A percentile compares a stretch with the other conserved stretches of the same genome.
phyloP scores from a whole-genome alignment of 53 echinoderm and acorn worm species.

The Antedon mediterranea region DNA sequence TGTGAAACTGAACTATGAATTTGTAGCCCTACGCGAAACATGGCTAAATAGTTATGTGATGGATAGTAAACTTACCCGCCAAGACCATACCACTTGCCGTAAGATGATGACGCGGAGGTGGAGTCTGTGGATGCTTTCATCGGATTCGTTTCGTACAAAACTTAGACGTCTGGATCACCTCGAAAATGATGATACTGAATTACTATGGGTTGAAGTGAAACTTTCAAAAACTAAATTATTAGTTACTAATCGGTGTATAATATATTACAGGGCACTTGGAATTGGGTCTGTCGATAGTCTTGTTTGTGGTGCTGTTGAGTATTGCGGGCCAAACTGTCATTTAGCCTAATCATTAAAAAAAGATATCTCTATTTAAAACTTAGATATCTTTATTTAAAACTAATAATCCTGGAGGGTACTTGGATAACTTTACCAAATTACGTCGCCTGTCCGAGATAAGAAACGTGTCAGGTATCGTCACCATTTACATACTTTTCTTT shows the following conservation, averaged over 20 bases:
- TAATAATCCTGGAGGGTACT: too few relatives aligned
- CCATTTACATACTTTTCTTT: too few relatives aligned
- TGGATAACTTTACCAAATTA: too few relatives aligned
- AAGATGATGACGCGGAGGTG: conserved; percentile 15
- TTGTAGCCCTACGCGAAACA: conserved; percentile 23
- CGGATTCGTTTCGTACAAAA: conserved; percentile 7
- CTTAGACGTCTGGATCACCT: not conserved
- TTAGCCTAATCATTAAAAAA: too few relatives aligned
- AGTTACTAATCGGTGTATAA: not conserved
- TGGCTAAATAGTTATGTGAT: conserved; percentile 11
- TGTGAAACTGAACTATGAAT: conserved; percentile 1
- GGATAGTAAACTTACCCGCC: conserved; percentile 14
- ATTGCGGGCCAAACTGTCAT: too few relatives aligned
- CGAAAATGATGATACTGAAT: conserved; percentile 19
- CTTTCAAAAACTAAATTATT: not conserved
- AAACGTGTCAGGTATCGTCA: too few relatives aligned
- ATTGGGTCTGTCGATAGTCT: not conserved
- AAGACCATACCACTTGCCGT: conserved; percentile 16
- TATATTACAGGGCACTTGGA: not conserved
- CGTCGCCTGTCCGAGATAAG: too few relatives aligned
- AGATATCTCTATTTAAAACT: too few relatives aligned
- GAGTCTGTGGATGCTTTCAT: conserved; percentile 8
- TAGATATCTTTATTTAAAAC: too few relatives aligned
- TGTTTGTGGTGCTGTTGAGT: not conserved
- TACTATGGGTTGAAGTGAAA: conserved; percentile 17